Evolutionary conservation across 2,888 invertebrate species (phyloP).

Genomic region (Eueremaeus valkanovi): DNA sequence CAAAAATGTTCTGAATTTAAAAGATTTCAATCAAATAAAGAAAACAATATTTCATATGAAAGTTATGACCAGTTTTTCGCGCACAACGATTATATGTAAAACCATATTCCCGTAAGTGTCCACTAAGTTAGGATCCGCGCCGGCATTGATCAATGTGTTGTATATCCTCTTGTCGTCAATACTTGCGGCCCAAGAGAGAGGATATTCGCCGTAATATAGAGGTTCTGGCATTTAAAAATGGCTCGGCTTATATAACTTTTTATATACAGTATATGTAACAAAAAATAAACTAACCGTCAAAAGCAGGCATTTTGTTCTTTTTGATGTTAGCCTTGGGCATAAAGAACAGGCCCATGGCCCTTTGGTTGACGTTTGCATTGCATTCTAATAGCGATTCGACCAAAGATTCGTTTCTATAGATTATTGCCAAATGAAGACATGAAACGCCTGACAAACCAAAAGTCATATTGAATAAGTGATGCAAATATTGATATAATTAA

Average conservation of each 20-base stretch:
- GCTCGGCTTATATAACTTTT: too few relatives aligned
- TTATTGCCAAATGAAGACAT: slow-evolving; percentile 90
- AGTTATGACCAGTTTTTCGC: slow-evolving; percentile 50
- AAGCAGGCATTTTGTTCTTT: background rate
- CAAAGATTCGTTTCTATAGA: slow-evolving; percentile 90
- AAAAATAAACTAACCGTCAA: background rate
- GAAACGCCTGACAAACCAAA: slow-evolving; percentile 66
- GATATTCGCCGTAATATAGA: slow-evolving; percentile 88
- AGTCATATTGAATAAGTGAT: too few relatives aligned
- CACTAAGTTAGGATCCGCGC: slow-evolving; percentile 90
- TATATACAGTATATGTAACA: slow-evolving; percentile 54
- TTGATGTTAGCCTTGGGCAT: slow-evolving; percentile 64
- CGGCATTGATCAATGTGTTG: slow-evolving; percentile 83
- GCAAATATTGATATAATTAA: slow-evolving; percentile 2
- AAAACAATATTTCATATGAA: background rate
- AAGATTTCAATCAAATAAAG: slow-evolving; percentile 50
- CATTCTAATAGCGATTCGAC: slow-evolving; percentile 82
- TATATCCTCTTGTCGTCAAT: slow-evolving; percentile 96
- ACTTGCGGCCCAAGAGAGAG: slow-evolving; percentile 95
- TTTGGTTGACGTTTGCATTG: slow-evolving; percentile 81
- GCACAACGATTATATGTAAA: slow-evolving; percentile 96
- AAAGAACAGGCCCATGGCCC: slow-evolving; percentile 93
- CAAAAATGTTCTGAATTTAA: slow-evolving; percentile 84
- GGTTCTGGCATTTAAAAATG: background rate
- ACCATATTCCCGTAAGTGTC: slow-evolving; percentile 98